Percentiles rank a stretch among this genome's conserved stretches.
Evolutionary conservation across 1,140 invertebrate genomes (phyloP).

Genomic region (Zaprionus vittiger): DNA sequence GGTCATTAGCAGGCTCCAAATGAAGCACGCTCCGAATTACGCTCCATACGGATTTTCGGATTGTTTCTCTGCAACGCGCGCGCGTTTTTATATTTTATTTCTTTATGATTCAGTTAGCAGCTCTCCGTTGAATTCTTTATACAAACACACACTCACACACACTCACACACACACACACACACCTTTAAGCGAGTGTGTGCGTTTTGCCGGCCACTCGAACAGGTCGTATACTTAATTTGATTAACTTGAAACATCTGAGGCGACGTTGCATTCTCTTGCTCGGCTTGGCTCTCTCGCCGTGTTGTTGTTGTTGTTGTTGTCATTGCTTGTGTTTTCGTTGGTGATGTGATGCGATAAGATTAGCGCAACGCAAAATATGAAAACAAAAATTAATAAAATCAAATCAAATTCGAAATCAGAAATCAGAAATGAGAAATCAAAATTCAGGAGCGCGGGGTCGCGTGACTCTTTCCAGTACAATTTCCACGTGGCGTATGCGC

Average conservation of each 20-base stretch:
- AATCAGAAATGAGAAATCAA: conserved; percentile 49
- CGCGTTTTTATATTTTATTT: background rate
- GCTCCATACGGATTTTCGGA: conserved; percentile 3
- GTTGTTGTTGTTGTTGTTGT: background rate
- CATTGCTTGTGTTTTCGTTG: conserved; percentile 6
- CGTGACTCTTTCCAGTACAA: conserved; percentile 48
- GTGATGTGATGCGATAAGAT: conserved; percentile 58
- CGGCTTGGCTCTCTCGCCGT: background rate
- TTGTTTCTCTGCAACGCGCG: background rate
- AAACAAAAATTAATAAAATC: conserved; percentile 36
- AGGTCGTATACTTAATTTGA: conserved; percentile 70
- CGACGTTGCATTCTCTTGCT: conserved; percentile 26
- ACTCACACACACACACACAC: background rate
- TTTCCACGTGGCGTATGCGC: conserved; percentile 41
- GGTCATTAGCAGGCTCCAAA: conserved; percentile 64
- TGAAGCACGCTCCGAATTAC: conserved; percentile 45
- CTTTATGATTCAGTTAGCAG: conserved; percentile 74
- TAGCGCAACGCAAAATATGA: conserved; percentile 22
- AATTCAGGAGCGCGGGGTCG: conserved; percentile 32
- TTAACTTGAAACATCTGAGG: conserved; percentile 27
- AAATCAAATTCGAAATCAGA: conserved; percentile 53
- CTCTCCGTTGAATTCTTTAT: conserved; percentile 39
- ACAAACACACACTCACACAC: background rate
- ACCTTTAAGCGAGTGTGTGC: conserved; percentile 26
- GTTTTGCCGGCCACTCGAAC: conserved; percentile 31